phyloP scores from a whole-genome alignment of 2,113 vertebrate species.

The Xiphophorus hellerii region DNA sequence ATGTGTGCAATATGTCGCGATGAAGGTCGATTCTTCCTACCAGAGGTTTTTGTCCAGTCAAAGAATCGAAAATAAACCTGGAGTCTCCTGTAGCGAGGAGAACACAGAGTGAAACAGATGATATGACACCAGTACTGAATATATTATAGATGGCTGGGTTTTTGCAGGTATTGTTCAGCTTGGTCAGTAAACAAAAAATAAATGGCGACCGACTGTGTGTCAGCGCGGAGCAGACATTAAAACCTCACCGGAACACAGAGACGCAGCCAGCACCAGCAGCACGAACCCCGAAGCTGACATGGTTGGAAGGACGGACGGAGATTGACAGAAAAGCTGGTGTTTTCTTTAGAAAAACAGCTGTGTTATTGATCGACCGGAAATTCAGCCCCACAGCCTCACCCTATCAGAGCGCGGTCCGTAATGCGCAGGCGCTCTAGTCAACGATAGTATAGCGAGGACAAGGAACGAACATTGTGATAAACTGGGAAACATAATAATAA shows the following conservation, averaged over 20 bases:
- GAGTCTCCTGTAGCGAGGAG: slow-evolving; percentile 47
- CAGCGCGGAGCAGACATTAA: neutral
- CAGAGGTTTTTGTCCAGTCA: slow-evolving; percentile 29
- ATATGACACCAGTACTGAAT: neutral
- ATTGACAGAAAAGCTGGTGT: neutral
- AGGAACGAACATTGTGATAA: no score
- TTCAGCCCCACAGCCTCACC: neutral
- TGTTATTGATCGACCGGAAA: slow-evolving; percentile 40
- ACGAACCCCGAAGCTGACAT: slow-evolving; percentile 50
- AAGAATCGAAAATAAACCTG: slow-evolving; percentile 52
- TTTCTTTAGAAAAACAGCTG: slow-evolving; percentile 2
- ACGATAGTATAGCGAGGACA: neutral
- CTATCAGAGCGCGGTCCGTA: slow-evolving; percentile 16
- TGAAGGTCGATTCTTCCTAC: slow-evolving; percentile 24
- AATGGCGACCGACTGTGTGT: slow-evolving; percentile 21
- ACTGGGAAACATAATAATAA: no score
- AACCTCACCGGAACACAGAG: slow-evolving; percentile 60
- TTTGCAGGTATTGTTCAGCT: neutral
- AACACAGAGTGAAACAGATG: slow-evolving; percentile 1
- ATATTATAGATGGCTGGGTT: neutral
- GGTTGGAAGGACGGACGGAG: neutral
- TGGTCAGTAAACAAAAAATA: neutral
- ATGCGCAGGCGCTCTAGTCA: slow-evolving; percentile 36
- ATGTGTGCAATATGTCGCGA: no score
- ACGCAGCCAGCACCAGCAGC: slow-evolving; percentile 45